Conservation (phyloP, 1,140 invertebrate genomes). For the Lamellibrachia luymesi region DNA sequence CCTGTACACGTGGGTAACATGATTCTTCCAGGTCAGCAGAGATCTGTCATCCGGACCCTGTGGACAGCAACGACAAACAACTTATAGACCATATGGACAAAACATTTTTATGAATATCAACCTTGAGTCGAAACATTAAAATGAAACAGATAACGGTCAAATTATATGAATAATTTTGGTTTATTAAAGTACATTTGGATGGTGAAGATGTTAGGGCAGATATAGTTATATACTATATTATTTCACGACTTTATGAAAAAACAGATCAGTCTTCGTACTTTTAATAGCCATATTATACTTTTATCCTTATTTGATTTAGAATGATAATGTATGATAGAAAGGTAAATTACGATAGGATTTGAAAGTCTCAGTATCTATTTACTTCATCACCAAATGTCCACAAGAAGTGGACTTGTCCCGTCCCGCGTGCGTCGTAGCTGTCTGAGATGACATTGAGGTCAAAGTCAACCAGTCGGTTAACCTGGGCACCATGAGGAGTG, state of each 20-base stretch:
- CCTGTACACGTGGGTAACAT: neutral
- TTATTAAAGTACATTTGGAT: neutral
- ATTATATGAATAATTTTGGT: neutral
- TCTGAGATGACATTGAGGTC: neutral
- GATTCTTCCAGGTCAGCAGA: neutral
- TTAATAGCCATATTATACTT: neutral
- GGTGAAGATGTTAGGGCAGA: neutral
- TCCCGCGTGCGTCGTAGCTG: neutral
- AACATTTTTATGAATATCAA: neutral
- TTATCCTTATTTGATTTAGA: neutral
- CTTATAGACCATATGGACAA: neutral
- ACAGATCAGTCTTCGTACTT: neutral
- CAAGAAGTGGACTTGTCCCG: constrained; percentile 5
- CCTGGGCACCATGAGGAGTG: neutral
- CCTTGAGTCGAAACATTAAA: neutral
- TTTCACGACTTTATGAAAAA: neutral
- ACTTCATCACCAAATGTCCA: constrained; percentile 19
- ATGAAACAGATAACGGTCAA: neutral
- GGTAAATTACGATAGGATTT: neutral
- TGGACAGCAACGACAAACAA: neutral
- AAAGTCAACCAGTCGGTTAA: neutral
- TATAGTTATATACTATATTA: too few relatives aligned
- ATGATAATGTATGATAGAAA: neutral
- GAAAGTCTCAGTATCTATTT: neutral
- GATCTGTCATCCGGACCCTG: neutral